Percentiles rank a stretch among this genome's conserved stretches.
These are phyloP conservation scores for Euwallacea similis DNA, from an alignment of 1,140 invertebrate species.

Conservation along the genomic window DNA sequence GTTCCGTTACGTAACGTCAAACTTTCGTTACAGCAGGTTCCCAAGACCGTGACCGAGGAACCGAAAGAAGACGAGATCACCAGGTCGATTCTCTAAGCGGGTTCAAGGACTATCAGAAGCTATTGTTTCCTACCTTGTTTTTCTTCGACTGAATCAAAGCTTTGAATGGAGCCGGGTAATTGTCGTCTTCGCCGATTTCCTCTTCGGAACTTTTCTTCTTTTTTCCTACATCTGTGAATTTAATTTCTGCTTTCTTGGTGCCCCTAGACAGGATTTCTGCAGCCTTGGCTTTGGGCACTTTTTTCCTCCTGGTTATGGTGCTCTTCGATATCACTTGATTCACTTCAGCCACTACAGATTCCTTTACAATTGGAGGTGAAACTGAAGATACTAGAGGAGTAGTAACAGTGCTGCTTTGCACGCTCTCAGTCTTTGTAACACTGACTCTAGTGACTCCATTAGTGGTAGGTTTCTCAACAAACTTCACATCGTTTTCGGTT, in stretches of 20 bases:
- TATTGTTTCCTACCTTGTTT: slow-evolving; percentile 34
- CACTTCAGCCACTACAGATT: slow-evolving; percentile 48
- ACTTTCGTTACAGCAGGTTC: slow-evolving; percentile 1
- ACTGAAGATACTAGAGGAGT: slow-evolving; percentile 21
- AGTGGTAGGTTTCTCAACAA: slow-evolving; percentile 33
- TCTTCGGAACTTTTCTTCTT: slow-evolving; percentile 45
- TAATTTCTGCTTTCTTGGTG: slow-evolving; percentile 40
- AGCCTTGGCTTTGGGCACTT: slow-evolving; percentile 32
- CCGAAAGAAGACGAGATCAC: slow-evolving; percentile 19
- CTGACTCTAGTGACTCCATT: neutral
- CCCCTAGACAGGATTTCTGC: slow-evolving; percentile 27
- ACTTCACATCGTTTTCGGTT: slow-evolving; percentile 41
- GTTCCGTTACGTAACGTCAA: neutral
- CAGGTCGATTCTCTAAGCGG: slow-evolving; percentile 4
- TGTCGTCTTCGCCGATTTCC: slow-evolving; percentile 49
- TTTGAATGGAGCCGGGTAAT: slow-evolving; percentile 52
- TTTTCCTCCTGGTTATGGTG: slow-evolving; percentile 43
- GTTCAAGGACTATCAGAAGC: slow-evolving; percentile 18
- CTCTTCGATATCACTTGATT: slow-evolving; percentile 48
- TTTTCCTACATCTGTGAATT: slow-evolving; percentile 21
- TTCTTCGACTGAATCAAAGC: slow-evolving; percentile 50
- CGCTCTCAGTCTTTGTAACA: slow-evolving; percentile 18
- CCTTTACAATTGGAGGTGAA: slow-evolving; percentile 38
- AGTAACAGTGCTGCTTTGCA: slow-evolving; percentile 20
- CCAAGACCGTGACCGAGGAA: slow-evolving; percentile 26